These are phyloP conservation scores for Cyphomyrus plagiostoma DNA, from an alignment of 2,113 vertebrate species.

Conservation along the genomic window DNA sequence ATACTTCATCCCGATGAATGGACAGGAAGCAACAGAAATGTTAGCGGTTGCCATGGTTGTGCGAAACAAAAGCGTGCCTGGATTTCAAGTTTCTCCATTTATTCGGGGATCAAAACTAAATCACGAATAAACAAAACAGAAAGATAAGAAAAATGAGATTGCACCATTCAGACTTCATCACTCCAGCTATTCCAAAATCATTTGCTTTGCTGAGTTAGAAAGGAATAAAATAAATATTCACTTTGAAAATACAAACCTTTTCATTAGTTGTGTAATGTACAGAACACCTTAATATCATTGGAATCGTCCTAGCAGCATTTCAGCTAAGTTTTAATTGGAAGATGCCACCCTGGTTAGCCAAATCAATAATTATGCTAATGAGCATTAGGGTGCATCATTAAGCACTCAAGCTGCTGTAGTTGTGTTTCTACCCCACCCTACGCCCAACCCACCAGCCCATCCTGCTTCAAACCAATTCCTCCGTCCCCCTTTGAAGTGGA, in stretches of 20 bases:
- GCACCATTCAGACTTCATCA: neutral
- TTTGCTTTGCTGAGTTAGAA: neutral
- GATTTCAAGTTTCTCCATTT: neutral
- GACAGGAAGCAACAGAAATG: conserved; percentile 7
- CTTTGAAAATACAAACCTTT: neutral
- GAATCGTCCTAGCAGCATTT: neutral
- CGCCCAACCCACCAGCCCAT: neutral
- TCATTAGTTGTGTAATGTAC: neutral
- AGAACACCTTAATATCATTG: neutral
- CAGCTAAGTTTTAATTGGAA: neutral
- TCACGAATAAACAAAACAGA: neutral
- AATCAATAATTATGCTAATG: neutral
- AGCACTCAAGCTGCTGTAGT: neutral
- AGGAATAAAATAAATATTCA: neutral
- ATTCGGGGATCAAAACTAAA: neutral
- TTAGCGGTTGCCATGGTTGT: conserved; percentile 13
- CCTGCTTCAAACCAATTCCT: neutral
- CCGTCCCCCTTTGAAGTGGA: neutral
- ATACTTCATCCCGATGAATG: neutral
- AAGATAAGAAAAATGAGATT: neutral
- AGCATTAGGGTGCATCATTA: neutral
- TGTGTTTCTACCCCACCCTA: neutral
- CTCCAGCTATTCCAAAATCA: neutral
- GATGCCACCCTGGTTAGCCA: neutral
- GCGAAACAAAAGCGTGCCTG: neutral